Evolutionary conservation across 2,113 vertebrate genomes (phyloP), one percentile per base, ranked within the genome.

Genomic region (Platysternon megacephalum): DNA sequence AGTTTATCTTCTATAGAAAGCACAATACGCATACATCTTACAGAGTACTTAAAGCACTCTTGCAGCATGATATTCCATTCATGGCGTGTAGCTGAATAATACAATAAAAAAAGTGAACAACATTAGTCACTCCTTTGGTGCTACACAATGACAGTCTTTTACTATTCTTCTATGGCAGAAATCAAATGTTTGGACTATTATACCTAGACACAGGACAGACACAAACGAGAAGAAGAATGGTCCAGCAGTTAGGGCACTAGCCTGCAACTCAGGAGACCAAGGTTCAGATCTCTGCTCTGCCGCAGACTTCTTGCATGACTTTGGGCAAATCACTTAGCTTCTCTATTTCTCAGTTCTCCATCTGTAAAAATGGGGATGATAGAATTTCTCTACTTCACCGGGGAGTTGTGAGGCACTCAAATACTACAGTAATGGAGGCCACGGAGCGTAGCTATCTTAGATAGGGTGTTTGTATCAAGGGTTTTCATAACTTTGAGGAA

Each of bases 101-200:
- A 49, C 82, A 89, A 95, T 58, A 90, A 79, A 92, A 52, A 97
- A 96, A 95, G 58, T 51, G 32, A 97, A 95, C 90, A 2, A 91
- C 96, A 95, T 91, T 91, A 58, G 79, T 78, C 5, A 79, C 92
- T 95, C 86, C 92, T 91, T 84, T 82, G n/a, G 29, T 84, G 92
- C 91, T 95, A 89, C 86, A 94, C 39, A 93, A 93, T 92, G 90
- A 84, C 85, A 95, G 87, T 91, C 82, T 95, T 95, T 97, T 88
- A 94, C 51, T 28, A 35, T 88, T 91, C 14, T 83, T 84, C 81
- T 87, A 65, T n/a, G 8, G 72, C 82, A 96, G 93, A 84, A 94
- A 93, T 97, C 95, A 95, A 96, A 92, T 39, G 91, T 96, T 93
- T 97, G 88, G 97, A 93, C 94, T 96, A 91, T 93, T 96, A 95